Conservation (phyloP, 2,888 invertebrate species). For the Chaetoderma sp. region DNA sequence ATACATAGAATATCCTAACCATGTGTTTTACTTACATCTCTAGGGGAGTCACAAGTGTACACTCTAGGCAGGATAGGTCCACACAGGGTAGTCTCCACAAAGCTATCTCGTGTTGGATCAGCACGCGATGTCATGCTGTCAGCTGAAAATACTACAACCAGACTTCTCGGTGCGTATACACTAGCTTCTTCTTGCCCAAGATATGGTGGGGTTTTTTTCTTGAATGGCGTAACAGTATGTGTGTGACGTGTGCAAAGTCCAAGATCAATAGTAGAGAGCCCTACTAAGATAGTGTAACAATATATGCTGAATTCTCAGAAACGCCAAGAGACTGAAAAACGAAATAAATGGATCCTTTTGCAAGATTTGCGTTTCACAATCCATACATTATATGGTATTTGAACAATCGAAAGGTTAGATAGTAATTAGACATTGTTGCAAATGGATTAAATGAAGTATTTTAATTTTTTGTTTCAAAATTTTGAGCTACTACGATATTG, state of each 20-base stretch:
- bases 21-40: no score
- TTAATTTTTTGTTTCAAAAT: no score
- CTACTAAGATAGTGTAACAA: not conserved
- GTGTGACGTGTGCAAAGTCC: not conserved
- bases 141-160: constrained; percentile 95
- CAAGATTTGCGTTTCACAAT: no score
- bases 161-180: constrained; percentile 82
- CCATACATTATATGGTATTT: no score
- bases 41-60: constrained; percentile 96
- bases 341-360: no score
- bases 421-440: no score
- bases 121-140: constrained; percentile 89
- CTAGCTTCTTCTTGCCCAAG: not conserved
- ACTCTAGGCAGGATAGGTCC: constrained; percentile 95
- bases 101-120: constrained; percentile 83
- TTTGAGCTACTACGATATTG: no score
- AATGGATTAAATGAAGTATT: no score
- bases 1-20: no score
- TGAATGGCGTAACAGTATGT: not conserved
- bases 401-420: no score
- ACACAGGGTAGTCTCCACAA: constrained; percentile 97
- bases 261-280: not conserved
- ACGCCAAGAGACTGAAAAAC: no score
- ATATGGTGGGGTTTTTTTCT: not conserved
- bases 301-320: not conserved